phyloP scores from a whole-genome alignment of 2,113 vertebrate genomes.

The Chauna torquata region DNA sequence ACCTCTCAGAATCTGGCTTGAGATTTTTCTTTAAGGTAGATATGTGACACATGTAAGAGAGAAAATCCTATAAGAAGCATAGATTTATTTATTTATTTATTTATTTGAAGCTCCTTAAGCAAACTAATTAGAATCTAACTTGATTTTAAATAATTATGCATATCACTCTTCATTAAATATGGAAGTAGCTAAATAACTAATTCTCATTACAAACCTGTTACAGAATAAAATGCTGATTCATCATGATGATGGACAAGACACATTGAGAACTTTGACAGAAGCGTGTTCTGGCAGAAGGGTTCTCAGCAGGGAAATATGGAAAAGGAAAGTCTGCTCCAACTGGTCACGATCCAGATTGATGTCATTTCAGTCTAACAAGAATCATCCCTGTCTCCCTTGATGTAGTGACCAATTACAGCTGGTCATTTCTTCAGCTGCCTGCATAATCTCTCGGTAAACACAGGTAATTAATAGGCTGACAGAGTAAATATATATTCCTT shows the following conservation, averaged over 20 bases:
- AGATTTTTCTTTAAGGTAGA: background rate
- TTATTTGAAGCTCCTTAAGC: background rate
- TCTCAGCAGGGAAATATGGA: slow-evolving; percentile 30
- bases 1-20: background rate
- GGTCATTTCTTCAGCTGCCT: background rate
- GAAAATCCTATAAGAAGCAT: background rate
- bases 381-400: background rate
- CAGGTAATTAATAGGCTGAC: background rate
- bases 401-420: background rate
- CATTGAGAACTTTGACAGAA: background rate
- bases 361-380: background rate
- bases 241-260: background rate
- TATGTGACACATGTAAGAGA: background rate
- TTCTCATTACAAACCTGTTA: background rate
- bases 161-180: background rate
- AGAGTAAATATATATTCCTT: background rate
- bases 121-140: background rate
- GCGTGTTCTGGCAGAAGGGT: background rate
- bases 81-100: background rate
- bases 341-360: background rate
- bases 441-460: background rate
- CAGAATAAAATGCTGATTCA: background rate
- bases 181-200: background rate
- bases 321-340: background rate
- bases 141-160: background rate